Conservation (phyloP, 2,113 vertebrate genomes). For the Macrotis lagotis region DNA sequence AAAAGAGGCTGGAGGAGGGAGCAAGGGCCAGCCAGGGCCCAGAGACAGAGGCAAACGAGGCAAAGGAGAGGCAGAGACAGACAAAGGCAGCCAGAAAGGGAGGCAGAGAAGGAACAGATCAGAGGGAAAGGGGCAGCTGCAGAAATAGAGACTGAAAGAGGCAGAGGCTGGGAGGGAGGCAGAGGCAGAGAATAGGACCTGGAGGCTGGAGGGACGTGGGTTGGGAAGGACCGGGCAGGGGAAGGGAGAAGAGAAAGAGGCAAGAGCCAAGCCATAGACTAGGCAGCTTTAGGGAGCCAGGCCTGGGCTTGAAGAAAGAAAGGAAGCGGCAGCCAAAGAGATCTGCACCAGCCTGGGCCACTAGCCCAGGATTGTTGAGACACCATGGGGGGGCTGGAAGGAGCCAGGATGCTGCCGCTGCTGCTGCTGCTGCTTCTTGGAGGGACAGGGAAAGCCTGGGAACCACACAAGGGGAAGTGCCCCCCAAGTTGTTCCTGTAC, state of each 20-base stretch:
- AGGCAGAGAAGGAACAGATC: rapidly evolving
- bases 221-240: not conserved
- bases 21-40: slow-evolving; percentile 10
- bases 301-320: not conserved
- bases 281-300: slow-evolving; percentile 9
- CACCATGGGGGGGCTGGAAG: slow-evolving; percentile 50
- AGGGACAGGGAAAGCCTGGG: slow-evolving; percentile 33
- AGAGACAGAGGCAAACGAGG: not conserved
- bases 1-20: slow-evolving; percentile 48
- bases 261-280: not conserved
- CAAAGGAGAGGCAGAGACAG: not conserved
- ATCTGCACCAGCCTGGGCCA: not conserved
- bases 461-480: slow-evolving; percentile 77
- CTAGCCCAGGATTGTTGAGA: slow-evolving; percentile 1
- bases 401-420: slow-evolving; percentile 41
- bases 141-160: slow-evolving; percentile 38
- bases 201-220: not conserved
- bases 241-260: not conserved
- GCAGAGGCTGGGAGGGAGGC: slow-evolving; percentile 15
- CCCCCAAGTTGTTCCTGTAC: slow-evolving; percentile 78
- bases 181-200: not conserved
- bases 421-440: slow-evolving; percentile 57
- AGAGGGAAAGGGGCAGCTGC: too few species aligned
- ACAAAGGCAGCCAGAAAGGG: not conserved
- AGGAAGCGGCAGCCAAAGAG: slow-evolving; percentile 9